Evolutionary conservation across 30 jellyfish, hydroid and myxozoan genomes (phyloP).

Genomic region (Turritopsis rubra): DNA sequence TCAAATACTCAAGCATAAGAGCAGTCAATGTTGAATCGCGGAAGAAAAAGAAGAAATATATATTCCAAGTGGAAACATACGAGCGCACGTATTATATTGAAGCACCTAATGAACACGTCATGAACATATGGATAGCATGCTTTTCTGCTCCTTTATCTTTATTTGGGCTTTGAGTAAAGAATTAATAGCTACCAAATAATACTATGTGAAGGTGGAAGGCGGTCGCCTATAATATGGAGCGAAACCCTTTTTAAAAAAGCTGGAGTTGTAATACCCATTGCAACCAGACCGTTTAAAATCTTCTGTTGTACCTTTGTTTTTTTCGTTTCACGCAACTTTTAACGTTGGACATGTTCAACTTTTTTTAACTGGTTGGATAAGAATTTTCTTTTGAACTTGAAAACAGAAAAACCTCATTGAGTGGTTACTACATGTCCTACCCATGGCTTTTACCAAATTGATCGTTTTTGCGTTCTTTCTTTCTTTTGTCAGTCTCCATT

Average conservation of each 20-base stretch:
- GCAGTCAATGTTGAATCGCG: constrained; percentile 54
- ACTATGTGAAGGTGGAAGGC: background rate
- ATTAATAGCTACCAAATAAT: too few relatives aligned
- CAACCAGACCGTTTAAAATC: background rate
- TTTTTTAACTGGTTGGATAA: too few relatives aligned
- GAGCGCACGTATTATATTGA: constrained; percentile 55
- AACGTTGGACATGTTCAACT: too few relatives aligned
- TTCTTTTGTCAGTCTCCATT: too few relatives aligned
- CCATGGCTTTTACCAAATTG: too few relatives aligned
- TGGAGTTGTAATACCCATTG: background rate
- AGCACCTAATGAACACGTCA: constrained; percentile 53
- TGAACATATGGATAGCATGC: constrained; percentile 78
- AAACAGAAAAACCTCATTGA: too few relatives aligned
- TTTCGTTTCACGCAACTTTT: background rate
- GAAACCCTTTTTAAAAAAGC: background rate
- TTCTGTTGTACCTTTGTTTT: background rate
- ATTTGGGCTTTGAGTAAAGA: background rate
- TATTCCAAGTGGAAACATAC: constrained; percentile 46
- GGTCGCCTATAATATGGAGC: background rate
- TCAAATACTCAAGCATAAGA: constrained; percentile 45
- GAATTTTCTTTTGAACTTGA: too few relatives aligned
- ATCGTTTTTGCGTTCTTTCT: too few relatives aligned
- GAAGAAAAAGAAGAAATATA: constrained; percentile 44
- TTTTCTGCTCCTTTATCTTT: constrained; percentile 27
- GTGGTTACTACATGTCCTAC: too few relatives aligned